These are phyloP conservation scores for Rhabdomys dilectus DNA, from an alignment of 2,113 vertebrate species.

Conservation along the genomic window DNA sequence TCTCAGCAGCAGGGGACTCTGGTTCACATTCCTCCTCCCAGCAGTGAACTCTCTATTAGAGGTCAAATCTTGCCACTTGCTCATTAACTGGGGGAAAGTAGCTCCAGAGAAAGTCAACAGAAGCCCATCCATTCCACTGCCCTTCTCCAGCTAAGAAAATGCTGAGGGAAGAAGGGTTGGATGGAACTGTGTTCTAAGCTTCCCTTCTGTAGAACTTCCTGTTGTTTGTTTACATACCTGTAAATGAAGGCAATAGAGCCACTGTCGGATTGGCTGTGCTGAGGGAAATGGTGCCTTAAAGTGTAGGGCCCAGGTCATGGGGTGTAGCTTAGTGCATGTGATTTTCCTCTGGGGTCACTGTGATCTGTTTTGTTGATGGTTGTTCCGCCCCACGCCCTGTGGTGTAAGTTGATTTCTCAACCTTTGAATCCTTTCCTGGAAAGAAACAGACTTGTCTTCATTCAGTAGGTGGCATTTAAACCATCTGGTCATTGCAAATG, in stretches of 20 bases:
- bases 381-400: neutral
- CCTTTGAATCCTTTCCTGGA: neutral
- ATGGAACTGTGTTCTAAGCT: neutral
- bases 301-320: neutral
- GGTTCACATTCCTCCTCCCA: neutral
- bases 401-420: neutral
- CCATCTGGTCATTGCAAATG: slow-evolving; percentile 11
- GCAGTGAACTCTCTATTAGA: neutral
- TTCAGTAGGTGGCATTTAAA: neutral
- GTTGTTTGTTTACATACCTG: neutral
- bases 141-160: neutral
- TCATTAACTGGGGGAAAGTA: neutral
- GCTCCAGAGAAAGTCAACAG: neutral
- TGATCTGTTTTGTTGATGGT: neutral
- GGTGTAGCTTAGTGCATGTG: neutral
- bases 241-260: neutral
- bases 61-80: neutral
- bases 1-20: neutral
- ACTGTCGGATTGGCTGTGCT: neutral
- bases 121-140: neutral
- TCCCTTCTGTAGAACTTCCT: neutral
- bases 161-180: neutral
- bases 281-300: neutral
- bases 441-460: slow-evolving; percentile 22
- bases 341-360: neutral